Conservation (phyloP, 2,888 invertebrate species). For the Druceiella hillmani region DNA sequence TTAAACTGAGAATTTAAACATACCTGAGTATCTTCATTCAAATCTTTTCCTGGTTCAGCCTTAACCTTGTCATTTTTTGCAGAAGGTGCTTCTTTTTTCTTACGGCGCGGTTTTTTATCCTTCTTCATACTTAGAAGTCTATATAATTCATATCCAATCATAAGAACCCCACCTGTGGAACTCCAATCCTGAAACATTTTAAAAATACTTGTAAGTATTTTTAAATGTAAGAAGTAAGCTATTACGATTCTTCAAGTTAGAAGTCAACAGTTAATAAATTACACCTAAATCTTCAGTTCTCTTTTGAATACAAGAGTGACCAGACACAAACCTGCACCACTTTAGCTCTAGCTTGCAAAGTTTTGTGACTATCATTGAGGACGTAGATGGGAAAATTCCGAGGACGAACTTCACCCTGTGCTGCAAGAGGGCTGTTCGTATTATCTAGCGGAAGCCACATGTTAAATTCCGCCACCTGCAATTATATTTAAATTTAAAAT, state of each 20-base stretch:
- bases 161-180: slow-evolving; percentile 81
- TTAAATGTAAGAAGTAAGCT: no score
- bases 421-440: slow-evolving; percentile 47
- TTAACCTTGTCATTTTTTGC: slow-evolving; percentile 31
- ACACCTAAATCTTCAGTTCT: no score
- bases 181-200: slow-evolving; percentile 65
- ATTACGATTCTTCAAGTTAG: no score
- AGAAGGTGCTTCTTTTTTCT: slow-evolving; percentile 41
- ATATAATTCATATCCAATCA: slow-evolving; percentile 97
- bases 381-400: slow-evolving; percentile 85
- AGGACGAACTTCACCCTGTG: slow-evolving; percentile 65
- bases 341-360: slow-evolving; percentile 79
- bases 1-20: no score
- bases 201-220: slow-evolving; percentile 2
- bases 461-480: slow-evolving; percentile 88
- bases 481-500: no score
- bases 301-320: no score
- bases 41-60: slow-evolving; percentile 35
- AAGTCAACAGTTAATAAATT: no score
- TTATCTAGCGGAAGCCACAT: slow-evolving; percentile 88
- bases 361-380: slow-evolving; percentile 92
- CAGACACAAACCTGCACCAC: slow-evolving; percentile 57
- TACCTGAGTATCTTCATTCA: slow-evolving; percentile 36
- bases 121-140: slow-evolving; percentile 79
- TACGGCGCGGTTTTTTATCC: slow-evolving; percentile 53